These are phyloP conservation scores for Diabrotica balteata DNA, from an alignment of 2,888 invertebrate genomes.

Conservation along the genomic window DNA sequence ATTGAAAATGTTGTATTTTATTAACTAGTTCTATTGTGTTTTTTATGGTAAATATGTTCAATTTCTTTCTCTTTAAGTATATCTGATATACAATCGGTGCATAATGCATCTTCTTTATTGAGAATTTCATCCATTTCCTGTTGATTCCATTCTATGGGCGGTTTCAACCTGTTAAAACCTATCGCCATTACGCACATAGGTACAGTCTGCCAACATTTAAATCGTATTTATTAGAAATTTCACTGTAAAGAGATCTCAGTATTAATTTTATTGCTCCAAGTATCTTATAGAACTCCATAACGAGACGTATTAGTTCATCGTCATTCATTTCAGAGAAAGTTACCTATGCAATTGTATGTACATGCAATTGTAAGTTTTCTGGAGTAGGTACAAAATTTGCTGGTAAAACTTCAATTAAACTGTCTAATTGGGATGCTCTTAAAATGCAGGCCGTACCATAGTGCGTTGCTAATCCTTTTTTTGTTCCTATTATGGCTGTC, in stretches of 20 bases:
- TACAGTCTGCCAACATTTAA: conserved; percentile 51
- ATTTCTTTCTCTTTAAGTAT: too few relatives aligned
- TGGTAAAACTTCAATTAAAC: conserved; percentile 55
- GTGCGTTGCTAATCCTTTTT: conserved; percentile 60
- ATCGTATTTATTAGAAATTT: conserved; percentile 47
- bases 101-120: too few relatives aligned
- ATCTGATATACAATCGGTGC: too few relatives aligned
- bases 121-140: too few relatives aligned
- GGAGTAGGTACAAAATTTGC: conserved; percentile 52
- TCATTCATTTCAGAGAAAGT: conserved; percentile 46
- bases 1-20: too few relatives aligned
- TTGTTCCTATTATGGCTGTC: conserved; percentile 69
- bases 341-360: conserved; percentile 50
- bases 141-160: conserved; percentile 48
- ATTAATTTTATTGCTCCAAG: conserved; percentile 58
- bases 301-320: conserved; percentile 54
- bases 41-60: too few relatives aligned
- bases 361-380: conserved; percentile 51
- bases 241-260: conserved; percentile 49
- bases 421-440: conserved; percentile 51
- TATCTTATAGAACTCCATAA: conserved; percentile 57
- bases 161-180: conserved; percentile 52
- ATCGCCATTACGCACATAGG: conserved; percentile 54
- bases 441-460: conserved; percentile 59
- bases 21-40: too few relatives aligned